Evolutionary conservation across 2,888 invertebrate species (phyloP), one percentile per base, ranked within the genome.

Genomic region (Aleiodes alternator): DNA sequence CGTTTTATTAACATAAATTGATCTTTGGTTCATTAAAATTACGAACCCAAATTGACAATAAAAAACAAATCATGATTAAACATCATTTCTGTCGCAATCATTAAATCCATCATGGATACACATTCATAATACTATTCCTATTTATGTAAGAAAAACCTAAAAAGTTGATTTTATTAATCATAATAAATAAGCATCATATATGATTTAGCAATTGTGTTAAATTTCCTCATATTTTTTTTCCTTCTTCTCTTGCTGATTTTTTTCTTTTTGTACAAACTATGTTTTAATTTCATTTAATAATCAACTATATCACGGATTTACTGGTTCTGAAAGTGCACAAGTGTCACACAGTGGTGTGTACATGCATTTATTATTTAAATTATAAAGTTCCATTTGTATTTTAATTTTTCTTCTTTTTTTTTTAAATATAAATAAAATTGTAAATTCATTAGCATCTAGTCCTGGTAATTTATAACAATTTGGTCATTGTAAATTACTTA

Each of bases 101-200:
- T 51, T 11, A 43, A 43, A 43, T 43, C 43, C 43, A 43, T 43
- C 43, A 43, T 56, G 29, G 11, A 16, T 16, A 64, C 43, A 64
- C 64, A 16, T 38, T 48, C 23, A 48, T 68, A 51, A 51, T 68
- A 68, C 68, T 68, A 68, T 51, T 51, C 34, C 31, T 51, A 9
- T 68, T 68, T 50, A 12, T 34, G 51, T 51, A 68, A 51, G 83
- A 83, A 85, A 23, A 87, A 82, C 80, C 84, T 85, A 85, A 80
- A 85, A 85, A 82, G 79, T 75, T 48, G 43, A 79, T 82, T 64
- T 77, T 82, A 80, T 82, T 79, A 80, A 79, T 82, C 83, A 83
- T 80, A 87, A 86, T 87, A 86, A 87, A 87, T 87, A 87, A 87
- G 85, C 84, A 84, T 83, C 81, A 81, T 82, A 83, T 81, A 85